A percentile compares a stretch with the other conserved stretches of the same genome.
Evolutionary conservation across 2,888 invertebrate species (phyloP).

Genomic region (Dynastes maya): DNA sequence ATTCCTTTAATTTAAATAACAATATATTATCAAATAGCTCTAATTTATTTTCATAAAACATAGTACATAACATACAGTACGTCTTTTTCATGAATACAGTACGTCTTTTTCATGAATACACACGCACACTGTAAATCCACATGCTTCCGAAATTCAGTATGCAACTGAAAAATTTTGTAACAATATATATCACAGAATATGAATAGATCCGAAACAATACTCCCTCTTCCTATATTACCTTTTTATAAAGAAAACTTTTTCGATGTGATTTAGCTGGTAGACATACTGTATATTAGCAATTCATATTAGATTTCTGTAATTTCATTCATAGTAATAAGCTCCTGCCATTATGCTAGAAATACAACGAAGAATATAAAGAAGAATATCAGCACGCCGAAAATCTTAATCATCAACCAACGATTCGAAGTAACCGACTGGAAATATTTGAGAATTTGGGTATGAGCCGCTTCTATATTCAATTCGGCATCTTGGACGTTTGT

Average conservation of each 20-base stretch:
- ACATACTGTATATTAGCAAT: conserved; percentile 19
- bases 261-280: background rate
- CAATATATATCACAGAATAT: conserved; percentile 8
- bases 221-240: background rate
- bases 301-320: conserved; percentile 12
- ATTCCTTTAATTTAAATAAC: conserved; percentile 37
- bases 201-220: background rate
- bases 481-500: conserved; percentile 96
- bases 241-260: background rate
- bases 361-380: conserved; percentile 99
- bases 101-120: background rate
- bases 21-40: conserved; percentile 37
- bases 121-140: background rate
- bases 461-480: conserved; percentile 98
- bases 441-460: conserved; percentile 96
- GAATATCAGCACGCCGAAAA: conserved; percentile 97
- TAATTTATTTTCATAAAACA: conserved; percentile 20
- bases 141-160: background rate
- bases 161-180: background rate
- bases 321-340: conserved; percentile 2
- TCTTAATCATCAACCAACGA: conserved; percentile 99
- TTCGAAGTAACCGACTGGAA: conserved; percentile 98
- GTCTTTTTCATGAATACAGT: background rate
- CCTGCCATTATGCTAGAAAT: conserved; percentile 81
- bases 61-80: conserved; percentile 11